These are phyloP conservation scores for Notolepis coatsorum DNA, from an alignment of 2,797 vertebrate species.

Conservation along the genomic window DNA sequence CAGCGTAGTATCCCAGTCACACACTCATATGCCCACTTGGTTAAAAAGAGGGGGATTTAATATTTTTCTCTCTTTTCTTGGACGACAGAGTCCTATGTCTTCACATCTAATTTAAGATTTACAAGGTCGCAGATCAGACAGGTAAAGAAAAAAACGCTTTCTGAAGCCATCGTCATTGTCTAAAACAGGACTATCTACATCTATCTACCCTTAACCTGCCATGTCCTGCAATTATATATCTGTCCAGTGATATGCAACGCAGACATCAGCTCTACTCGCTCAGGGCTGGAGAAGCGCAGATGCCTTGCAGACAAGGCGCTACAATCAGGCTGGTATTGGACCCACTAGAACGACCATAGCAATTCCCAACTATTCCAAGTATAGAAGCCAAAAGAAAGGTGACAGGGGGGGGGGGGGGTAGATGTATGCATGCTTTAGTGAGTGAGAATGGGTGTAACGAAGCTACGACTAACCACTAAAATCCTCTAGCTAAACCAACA, in stretches of 20 bases:
- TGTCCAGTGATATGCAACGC: neutral
- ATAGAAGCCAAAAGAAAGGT: slow-evolving; percentile 21
- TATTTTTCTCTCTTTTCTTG: no score
- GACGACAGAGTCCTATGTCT: slow-evolving; percentile 10
- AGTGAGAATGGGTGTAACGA: slow-evolving; percentile 25
- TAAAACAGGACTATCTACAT: slow-evolving; percentile 12
- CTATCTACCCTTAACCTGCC: slow-evolving; percentile 4
- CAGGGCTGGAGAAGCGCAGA: slow-evolving; percentile 5
- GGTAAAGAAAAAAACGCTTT: slow-evolving; percentile 2
- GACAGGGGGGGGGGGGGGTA: neutral
- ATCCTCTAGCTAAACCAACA: slow-evolving; percentile 28
- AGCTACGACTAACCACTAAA: slow-evolving; percentile 26
- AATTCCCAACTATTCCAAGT: neutral
- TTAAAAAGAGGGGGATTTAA: slow-evolving; percentile 1
- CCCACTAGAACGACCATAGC: slow-evolving; percentile 30
- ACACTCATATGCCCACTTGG: neutral
- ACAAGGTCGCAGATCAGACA: slow-evolving; percentile 2
- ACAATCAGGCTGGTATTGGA: slow-evolving; percentile 47
- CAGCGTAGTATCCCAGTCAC: neutral
- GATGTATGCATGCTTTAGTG: slow-evolving; percentile 35
- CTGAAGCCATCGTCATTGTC: neutral
- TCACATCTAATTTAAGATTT: neutral
- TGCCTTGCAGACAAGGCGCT: slow-evolving; percentile 22
- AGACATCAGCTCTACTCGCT: neutral
- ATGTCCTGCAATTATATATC: slow-evolving; percentile 1